A percentile compares a stretch with the other conserved stretches of the same genome.
phyloP scores from a whole-genome alignment of 2,888 invertebrate species.

The Girardia tigrina region DNA sequence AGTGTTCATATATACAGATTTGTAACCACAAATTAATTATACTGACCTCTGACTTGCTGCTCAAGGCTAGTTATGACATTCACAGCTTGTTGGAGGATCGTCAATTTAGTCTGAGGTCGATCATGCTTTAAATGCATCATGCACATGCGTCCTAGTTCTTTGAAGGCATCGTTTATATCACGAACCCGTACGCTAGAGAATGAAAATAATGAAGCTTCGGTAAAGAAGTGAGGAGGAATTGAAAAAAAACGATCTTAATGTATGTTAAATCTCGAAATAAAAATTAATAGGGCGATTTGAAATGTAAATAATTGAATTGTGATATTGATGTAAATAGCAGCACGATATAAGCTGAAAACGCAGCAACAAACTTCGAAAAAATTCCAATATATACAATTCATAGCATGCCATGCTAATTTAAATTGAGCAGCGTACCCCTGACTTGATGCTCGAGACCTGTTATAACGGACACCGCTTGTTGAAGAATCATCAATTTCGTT shows the following conservation, averaged over 20 bases:
- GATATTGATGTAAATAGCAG: too few relatives aligned
- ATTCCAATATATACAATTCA: too few relatives aligned
- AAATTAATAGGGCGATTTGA: too few relatives aligned
- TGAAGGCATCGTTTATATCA: constrained; percentile 94
- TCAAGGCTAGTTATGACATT: constrained; percentile 93
- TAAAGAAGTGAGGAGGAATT: too few relatives aligned
- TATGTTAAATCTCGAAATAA: too few relatives aligned
- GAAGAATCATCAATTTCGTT: constrained; percentile 89
- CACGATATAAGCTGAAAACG: too few relatives aligned
- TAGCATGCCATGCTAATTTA: neutral
- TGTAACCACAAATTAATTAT: neutral
- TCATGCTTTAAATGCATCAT: constrained; percentile 88
- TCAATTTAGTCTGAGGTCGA: constrained; percentile 92
- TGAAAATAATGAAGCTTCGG: too few relatives aligned
- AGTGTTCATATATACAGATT: neutral
- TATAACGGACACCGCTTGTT: constrained; percentile 95
- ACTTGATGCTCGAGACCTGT: constrained; percentile 95
- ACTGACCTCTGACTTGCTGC: constrained; percentile 81
- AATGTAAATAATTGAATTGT: too few relatives aligned
- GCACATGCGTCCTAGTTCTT: constrained; percentile 93
- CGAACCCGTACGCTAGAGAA: constrained; percentile 76
- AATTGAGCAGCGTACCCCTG: constrained; percentile 58
- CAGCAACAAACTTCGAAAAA: too few relatives aligned
- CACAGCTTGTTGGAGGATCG: constrained; percentile 93
- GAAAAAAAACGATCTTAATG: neutral